A percentile compares a stretch with the other conserved stretches of the same genome.
These are phyloP conservation scores for Pomacea maculata DNA, from an alignment of 1,140 invertebrate species.

Conservation along the genomic window DNA sequence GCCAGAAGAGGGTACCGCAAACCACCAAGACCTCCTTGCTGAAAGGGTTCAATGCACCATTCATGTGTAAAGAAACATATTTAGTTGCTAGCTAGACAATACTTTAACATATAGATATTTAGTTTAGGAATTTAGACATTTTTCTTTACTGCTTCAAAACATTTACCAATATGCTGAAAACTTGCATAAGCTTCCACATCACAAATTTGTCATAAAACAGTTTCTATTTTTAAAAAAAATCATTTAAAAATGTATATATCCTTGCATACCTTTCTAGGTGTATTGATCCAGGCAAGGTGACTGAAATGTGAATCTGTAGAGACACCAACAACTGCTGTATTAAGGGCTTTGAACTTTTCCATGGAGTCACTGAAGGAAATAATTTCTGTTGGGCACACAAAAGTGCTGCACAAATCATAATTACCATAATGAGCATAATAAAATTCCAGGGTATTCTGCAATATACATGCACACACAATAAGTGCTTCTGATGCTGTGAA, in stretches of 20 bases:
- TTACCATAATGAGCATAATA: no score
- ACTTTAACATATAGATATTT: neutral
- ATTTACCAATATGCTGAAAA: no score
- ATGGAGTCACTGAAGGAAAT: constrained; percentile 92
- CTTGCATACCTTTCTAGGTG: constrained; percentile 63
- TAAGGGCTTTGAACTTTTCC: constrained; percentile 84
- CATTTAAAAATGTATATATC: neutral
- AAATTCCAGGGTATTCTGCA: no score
- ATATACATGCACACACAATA: no score
- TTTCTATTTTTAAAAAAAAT: neutral
- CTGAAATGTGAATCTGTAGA: constrained; percentile 89
- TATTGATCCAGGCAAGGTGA: constrained; percentile 84
- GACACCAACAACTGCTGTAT: constrained; percentile 84
- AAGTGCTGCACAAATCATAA: constrained; percentile 74
- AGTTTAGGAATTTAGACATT: no score
- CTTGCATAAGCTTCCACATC: neutral
- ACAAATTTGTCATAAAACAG: neutral
- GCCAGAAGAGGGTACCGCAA: constrained; percentile 91
- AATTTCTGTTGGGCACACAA: constrained; percentile 97
- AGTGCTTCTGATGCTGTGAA: no score
- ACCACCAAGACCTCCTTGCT: constrained; percentile 90
- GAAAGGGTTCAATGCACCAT: constrained; percentile 28
- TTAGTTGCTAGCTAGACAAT: neutral
- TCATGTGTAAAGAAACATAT: no score
- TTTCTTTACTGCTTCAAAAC: neutral